Evolutionary conservation across 2,113 vertebrate species (phyloP).

Genomic region (Menura novaehollandiae): DNA sequence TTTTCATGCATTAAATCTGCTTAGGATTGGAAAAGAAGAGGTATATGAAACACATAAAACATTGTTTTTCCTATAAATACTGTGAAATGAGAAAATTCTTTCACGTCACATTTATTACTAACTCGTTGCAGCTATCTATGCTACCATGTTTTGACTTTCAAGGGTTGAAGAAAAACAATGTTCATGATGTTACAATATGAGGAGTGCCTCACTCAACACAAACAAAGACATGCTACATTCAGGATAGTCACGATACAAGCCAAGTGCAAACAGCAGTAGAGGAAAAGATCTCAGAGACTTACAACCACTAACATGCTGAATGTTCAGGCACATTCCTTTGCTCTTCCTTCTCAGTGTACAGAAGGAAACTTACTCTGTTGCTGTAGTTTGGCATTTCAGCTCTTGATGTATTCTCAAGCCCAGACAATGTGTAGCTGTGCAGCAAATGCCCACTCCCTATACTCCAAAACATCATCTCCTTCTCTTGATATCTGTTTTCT

Average conservation of each 20-base stretch:
- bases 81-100: neutral
- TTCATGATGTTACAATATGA: neutral
- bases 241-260: neutral
- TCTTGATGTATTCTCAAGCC: neutral
- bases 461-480: neutral
- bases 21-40: neutral
- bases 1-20: neutral
- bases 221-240: neutral
- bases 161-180: constrained; percentile 12
- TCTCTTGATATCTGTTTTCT: neutral
- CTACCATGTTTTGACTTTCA: neutral
- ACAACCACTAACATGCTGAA: neutral
- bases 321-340: neutral
- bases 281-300: neutral
- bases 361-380: neutral
- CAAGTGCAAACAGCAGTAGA: neutral
- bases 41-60: neutral
- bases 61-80: constrained; percentile 11
- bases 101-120: neutral
- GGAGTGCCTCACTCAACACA: neutral
- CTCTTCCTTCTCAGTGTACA: neutral
- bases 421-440: neutral
- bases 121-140: neutral
- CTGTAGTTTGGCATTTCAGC: neutral
- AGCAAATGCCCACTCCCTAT: neutral